Base-by-base conservation (phyloP, 2,113 vertebrate species). In the Malurus elegans region DNA sequence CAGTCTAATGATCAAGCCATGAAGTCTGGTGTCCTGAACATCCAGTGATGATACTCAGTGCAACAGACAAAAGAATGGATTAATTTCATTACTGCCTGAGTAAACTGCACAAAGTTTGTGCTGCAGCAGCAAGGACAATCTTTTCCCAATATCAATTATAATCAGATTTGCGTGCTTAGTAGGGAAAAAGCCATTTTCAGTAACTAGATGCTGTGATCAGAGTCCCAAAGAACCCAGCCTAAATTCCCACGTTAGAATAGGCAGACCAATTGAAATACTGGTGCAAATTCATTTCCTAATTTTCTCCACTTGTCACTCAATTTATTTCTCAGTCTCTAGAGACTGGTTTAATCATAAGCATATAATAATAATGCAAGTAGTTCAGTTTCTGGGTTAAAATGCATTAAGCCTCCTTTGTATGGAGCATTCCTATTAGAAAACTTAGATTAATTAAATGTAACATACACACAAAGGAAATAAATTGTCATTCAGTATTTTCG, bases 331-430 rank as follows among this genome's bases (percentile, higher is more conserved):
- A 14, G 17, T 62, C 88, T 78, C 88, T 70, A 58, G 74, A 65
- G 79, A 73, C 12, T 31, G 18, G 50, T 90, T 88, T 88, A 92
- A 94, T 90, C 67, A 86, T 48, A 88, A 89, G 78, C 81, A 78
- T 75, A 78, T 93, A 85, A 92, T 86, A 72, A 81, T 76, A 74
- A 79, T 44, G 48, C 36, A 88, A 66, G 53, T 62, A 83, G 25
- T 74, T 95, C 51, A 28, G 31, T 76, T 94, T 65, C 79, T 84
- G 51, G 51, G 54, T 93, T 92, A 83, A 94, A 95, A 91, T 62
- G 18, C 70, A 54, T 85, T 79, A 81, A 76, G 15, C 42, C 50
- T 66, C 60, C 42, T 74, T 95, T 40, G 12, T 75, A 70, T 23
- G 62, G 50, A 92, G 64, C 58, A 54, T 61, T 88, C 61, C 25